Evolutionary conservation across 2,888 invertebrate genomes (phyloP).

Genomic region (Plutella xylostella): DNA sequence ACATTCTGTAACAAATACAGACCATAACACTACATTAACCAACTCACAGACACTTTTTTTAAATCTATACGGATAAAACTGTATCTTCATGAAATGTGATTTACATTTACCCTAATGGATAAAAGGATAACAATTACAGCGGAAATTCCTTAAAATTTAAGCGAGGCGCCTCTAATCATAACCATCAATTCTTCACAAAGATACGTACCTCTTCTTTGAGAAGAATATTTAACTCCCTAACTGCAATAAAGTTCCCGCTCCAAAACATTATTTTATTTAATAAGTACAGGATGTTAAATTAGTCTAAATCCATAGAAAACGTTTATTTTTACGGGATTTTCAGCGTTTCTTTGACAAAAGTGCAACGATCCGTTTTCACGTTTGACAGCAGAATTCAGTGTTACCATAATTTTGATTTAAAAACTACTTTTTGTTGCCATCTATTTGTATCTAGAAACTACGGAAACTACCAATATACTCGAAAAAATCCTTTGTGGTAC

Average conservation of each 20-base stretch:
- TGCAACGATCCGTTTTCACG: conserved; percentile 54
- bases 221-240: conserved; percentile 81
- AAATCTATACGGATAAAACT: conserved; percentile 15
- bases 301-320: conserved; percentile 60
- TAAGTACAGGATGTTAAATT: conserved; percentile 45
- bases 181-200: conserved; percentile 52
- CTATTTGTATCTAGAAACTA: too few relatives aligned
- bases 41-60: too few relatives aligned
- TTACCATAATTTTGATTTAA: conserved; percentile 5
- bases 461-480: too few relatives aligned
- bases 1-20: conserved; percentile 78
- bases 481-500: too few relatives aligned
- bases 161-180: conserved; percentile 36
- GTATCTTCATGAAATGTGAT: too few relatives aligned
- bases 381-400: conserved; percentile 29
- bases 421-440: too few relatives aligned
- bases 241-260: conserved; percentile 80
- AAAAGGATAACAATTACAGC: too few relatives aligned
- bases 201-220: conserved; percentile 80
- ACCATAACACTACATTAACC: neutral
- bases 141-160: conserved; percentile 18
- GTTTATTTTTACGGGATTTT: conserved; percentile 39
- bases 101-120: too few relatives aligned
- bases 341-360: conserved; percentile 42
- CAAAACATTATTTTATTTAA: conserved; percentile 80